Base-by-base conservation (phyloP, 2,113 vertebrate species). In the Brachypteracias leptosomus region DNA sequence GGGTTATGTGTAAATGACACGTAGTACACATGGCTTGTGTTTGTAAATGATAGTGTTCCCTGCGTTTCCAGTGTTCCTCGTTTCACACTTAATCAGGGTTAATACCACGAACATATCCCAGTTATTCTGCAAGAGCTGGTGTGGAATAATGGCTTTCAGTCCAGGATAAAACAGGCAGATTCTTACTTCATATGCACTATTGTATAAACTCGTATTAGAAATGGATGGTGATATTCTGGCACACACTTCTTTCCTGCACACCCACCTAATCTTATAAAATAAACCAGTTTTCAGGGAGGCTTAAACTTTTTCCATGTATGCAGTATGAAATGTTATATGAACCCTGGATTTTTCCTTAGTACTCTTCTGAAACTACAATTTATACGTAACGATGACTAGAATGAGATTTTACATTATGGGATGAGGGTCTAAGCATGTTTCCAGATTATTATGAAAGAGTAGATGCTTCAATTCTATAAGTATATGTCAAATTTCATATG, bases 331-430 rank as follows among this genome's bases (percentile, higher is more conserved):
- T 81, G 58, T 77, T 52, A 13, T 8, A 16, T 38, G 33, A 89
- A 63, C 67, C 36, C 82, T 61, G 44, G 46, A 38, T 52, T 92
- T 93, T 85, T 52, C 76, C 54, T 80, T 61, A 77, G 33, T 40
- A 68, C 61, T 8, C 18, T 46, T 79, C 55, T 93, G 90, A 97
- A 96, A 97, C 49, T 71, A 52, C 26, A 74, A 61, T 76, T 80
- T 93, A 55, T 8, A 9, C 6, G 8, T 35, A 61, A 73, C 31
- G 10, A 58, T 76, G 65, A 89, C 28, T 21, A 44, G 42, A 79
- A 81, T 33, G 26, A 35, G 42, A 61, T 89, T 36, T 79, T 82
- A 76, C 9, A 11, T 70, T 62, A 51, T 3, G 10, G 22, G 24
- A 57, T 16, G 6, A 73, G 5, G 28, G 21, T 24, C 42, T 66